Conservation (phyloP, 2,797 vertebrate species). For the Phrynocephalus guinanensis region DNA sequence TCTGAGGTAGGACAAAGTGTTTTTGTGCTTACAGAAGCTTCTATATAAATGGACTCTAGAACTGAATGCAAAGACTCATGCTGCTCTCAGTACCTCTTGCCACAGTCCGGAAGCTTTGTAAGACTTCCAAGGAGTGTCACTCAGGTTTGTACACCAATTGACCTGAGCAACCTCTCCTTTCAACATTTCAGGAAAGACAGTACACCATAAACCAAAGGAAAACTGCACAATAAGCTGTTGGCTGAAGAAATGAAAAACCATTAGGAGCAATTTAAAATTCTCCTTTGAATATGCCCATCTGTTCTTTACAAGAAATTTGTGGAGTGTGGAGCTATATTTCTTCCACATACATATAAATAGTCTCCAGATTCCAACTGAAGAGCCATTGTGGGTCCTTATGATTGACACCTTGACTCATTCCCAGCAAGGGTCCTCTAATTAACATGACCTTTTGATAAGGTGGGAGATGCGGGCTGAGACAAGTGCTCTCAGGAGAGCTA, state of each 20-base stretch:
- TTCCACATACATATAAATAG: conserved; percentile 18
- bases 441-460: conserved; percentile 82
- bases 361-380: conserved; percentile 57
- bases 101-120: neutral
- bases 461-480: conserved; percentile 74
- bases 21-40: neutral
- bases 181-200: neutral
- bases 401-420: conserved; percentile 79
- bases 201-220: conserved; percentile 28
- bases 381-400: conserved; percentile 64
- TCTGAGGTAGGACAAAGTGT: neutral
- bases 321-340: neutral
- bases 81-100: neutral
- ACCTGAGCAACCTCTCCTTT: neutral
- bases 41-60: neutral
- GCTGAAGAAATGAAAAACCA: conserved; percentile 26
- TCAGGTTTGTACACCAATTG: neutral
- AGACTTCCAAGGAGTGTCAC: neutral
- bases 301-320: conserved; percentile 30
- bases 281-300: neutral
- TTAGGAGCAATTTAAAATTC: conserved; percentile 17
- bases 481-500: conserved; percentile 80
- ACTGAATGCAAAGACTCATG: neutral
- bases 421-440: conserved; percentile 79
- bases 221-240: neutral